Conservation (phyloP, 2,888 invertebrate genomes). For the Drosophila planitibia region DNA sequence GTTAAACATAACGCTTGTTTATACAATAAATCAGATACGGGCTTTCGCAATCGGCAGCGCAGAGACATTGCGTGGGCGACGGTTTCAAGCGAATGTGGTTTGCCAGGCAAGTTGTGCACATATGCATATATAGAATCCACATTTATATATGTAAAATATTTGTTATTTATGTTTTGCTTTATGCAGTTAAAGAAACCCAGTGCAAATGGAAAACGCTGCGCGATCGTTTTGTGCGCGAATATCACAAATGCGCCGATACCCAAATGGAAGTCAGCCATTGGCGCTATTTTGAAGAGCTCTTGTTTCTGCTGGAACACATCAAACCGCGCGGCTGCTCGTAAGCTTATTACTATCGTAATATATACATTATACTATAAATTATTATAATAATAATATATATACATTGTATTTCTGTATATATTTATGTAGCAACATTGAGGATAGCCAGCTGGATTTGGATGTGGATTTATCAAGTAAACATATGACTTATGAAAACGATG, state of each 20-base stretch:
- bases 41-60: slow-evolving; percentile 23
- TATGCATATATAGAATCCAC: background rate
- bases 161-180: background rate
- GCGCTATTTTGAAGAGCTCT: slow-evolving; percentile 14
- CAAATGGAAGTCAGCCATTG: slow-evolving; percentile 5
- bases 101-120: slow-evolving; percentile 30
- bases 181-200: slow-evolving; percentile 35
- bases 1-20: slow-evolving; percentile 43
- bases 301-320: slow-evolving; percentile 41
- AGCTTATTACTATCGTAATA: background rate
- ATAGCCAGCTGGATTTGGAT: background rate
- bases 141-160: background rate
- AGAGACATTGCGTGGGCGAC: slow-evolving; percentile 36
- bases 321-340: slow-evolving; percentile 15
- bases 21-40: slow-evolving; percentile 29
- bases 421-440: slow-evolving; percentile 8
- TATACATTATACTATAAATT: background rate
- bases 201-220: slow-evolving; percentile 46
- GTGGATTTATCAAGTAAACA: background rate
- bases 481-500: background rate
- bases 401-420: background rate
- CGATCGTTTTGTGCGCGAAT: slow-evolving; percentile 48
- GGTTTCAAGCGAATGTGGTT: slow-evolving; percentile 35
- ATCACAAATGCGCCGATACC: slow-evolving; percentile 17
- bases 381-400: background rate